Base-by-base conservation (phyloP, 2,888 invertebrate species). In the Sarcophaga subvicina region DNA sequence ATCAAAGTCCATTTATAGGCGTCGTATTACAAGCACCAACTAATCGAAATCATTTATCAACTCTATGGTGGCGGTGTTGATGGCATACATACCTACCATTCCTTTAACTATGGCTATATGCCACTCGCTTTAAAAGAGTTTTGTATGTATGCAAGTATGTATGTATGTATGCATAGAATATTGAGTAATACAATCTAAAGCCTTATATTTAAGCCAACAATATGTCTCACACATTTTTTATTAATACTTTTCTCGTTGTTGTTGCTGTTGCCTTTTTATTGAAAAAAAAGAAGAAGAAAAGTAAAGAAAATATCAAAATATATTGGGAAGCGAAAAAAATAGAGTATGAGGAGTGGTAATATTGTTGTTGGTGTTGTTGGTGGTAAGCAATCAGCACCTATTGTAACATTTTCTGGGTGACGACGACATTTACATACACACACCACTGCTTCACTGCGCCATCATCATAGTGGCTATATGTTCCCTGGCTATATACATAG, bases 11-110 rank as follows among this genome's bases (percentile, higher is more conserved):
- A 93, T 93, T 93, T 93, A 93, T 91, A 93, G 93, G 92, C 92
- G 93, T 93, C 93, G 92, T 92, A 93, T 93, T 93, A 93, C 92
- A 93, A 93, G 93, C 91, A 92, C 91, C 91, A 90, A 91, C 93
- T 93, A 93, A 93, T 93, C 92, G 92, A 93, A 92, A 91, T 92
- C 90, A 93, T 93, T 93, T 93, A 92, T 93, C 92, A 93, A 88
- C 80, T 84, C 88, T 89, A 88, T 88, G 85, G 88, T 85, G 77
- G 78, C 80, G 82, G 76, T 86, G 84, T 85, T 78, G 83, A 88
- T 81, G 85, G 81, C 86, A 88, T 64, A 71, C 64, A 54, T 27
- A 72, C 77, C 84, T 85, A 76, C 76, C 76, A 80, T 80, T 77
- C 49, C 60, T 71, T 71, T n/a, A 59, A 49, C 54, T 64, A 4